These are phyloP conservation scores for Tokudaia tokunoshimensis DNA, from an alignment of 2,797 vertebrate genomes.

Conservation along the genomic window DNA sequence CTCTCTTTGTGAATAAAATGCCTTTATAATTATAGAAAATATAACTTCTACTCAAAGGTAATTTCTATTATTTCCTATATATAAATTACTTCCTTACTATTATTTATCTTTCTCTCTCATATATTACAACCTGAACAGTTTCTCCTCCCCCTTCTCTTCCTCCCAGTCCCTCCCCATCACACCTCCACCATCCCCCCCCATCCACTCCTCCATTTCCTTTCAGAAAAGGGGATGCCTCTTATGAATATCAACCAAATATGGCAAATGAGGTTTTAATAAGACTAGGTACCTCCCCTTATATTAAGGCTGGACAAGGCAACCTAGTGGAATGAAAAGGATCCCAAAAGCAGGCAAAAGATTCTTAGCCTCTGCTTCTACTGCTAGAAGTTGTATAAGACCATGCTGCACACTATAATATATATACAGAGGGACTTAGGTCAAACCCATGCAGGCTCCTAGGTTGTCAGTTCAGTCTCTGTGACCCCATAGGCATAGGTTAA, in stretches of 20 bases:
- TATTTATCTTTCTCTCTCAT: neutral
- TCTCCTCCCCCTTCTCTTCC: neutral
- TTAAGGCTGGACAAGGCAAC: neutral
- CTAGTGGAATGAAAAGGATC: neutral
- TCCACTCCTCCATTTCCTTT: neutral
- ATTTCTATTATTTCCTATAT: neutral
- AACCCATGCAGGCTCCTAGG: neutral
- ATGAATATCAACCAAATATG: neutral
- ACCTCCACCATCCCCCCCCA: no score
- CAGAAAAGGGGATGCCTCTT: neutral
- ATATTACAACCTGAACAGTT: neutral
- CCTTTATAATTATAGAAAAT: neutral
- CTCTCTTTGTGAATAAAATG: neutral
- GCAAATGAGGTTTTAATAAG: neutral
- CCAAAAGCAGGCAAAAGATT: neutral
- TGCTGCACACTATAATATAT: neutral
- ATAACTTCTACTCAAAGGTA: neutral
- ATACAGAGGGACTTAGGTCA: neutral
- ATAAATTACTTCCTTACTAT: constrained; percentile 3
- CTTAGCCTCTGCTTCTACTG: neutral
- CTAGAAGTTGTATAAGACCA: neutral
- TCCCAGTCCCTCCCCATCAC: neutral
- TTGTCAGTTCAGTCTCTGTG: neutral
- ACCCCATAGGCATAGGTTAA: neutral
- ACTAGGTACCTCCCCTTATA: neutral